Evolutionary conservation across 2,113 vertebrate genomes (phyloP).

Genomic region (Arizona elegans): DNA sequence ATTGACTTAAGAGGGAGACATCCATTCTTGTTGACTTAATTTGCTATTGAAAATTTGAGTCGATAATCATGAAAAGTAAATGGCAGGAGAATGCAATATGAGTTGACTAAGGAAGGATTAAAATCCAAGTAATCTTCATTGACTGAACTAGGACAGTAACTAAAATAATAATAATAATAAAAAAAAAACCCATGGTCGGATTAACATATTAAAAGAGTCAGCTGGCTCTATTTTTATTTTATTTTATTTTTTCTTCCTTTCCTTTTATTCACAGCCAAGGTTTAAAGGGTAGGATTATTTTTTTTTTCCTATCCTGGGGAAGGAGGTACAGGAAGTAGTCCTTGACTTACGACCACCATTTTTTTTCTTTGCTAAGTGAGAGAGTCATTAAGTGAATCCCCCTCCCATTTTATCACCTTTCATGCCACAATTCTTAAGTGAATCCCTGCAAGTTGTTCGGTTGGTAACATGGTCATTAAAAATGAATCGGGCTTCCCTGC

Average conservation of each 20-base stretch:
- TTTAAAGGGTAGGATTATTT: background rate
- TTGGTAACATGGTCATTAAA: no score
- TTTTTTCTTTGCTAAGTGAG: no score
- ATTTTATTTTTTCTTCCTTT: constrained; percentile 37
- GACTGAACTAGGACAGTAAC: constrained; percentile 59
- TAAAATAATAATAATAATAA: constrained; percentile 62
- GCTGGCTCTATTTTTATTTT: constrained; percentile 14
- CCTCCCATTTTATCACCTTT: no score
- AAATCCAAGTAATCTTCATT: constrained; percentile 71
- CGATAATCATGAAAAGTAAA: constrained; percentile 72
- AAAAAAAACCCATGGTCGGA: constrained; percentile 62
- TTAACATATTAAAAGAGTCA: constrained; percentile 61
- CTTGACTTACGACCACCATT: no score
- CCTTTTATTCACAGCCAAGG: constrained; percentile 45
- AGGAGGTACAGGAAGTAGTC: background rate
- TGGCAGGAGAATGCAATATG: constrained; percentile 57
- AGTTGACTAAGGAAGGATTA: constrained; percentile 68
- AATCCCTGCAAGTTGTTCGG: no score
- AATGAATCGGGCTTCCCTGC: no score
- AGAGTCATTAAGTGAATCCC: no score
- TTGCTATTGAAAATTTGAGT: constrained; percentile 72
- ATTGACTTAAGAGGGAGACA: constrained; percentile 61
- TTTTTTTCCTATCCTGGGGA: background rate
- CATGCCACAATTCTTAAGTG: no score
- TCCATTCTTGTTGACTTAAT: constrained; percentile 72